phyloP scores from a whole-genome alignment of 2,888 invertebrate genomes.

The Strigamia transsilvanica region DNA sequence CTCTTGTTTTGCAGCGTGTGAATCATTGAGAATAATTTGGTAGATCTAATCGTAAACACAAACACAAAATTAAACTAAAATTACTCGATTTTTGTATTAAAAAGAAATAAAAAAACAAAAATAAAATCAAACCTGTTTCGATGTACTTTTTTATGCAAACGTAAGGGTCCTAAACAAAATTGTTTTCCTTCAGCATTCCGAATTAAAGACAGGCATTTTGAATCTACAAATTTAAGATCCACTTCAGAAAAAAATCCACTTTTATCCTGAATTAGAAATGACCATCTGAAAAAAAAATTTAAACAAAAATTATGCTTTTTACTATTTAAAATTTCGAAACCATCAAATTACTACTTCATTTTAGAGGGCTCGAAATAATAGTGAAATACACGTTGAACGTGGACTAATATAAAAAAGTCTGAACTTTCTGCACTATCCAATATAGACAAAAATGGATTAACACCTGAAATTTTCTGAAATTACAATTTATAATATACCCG shows the following conservation, averaged over 20 bases:
- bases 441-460: background rate
- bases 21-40: background rate
- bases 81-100: background rate
- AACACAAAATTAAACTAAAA: background rate
- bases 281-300: background rate
- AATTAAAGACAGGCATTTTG: background rate
- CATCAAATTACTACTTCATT: background rate
- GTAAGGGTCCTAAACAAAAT: background rate
- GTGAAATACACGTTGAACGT: background rate
- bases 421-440: background rate
- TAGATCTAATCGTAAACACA: background rate
- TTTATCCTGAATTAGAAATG: background rate
- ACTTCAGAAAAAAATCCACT: background rate
- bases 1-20: background rate
- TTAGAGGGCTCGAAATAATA: background rate
- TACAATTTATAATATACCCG: background rate
- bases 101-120: background rate
- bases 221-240: background rate
- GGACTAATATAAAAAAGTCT: background rate
- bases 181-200: background rate
- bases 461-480: background rate
- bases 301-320: background rate
- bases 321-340: background rate
- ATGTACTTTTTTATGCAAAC: background rate
- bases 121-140: background rate